These are phyloP conservation scores for Sceloporus undulatus DNA, from an alignment of 2,113 vertebrate species.

Conservation along the genomic window DNA sequence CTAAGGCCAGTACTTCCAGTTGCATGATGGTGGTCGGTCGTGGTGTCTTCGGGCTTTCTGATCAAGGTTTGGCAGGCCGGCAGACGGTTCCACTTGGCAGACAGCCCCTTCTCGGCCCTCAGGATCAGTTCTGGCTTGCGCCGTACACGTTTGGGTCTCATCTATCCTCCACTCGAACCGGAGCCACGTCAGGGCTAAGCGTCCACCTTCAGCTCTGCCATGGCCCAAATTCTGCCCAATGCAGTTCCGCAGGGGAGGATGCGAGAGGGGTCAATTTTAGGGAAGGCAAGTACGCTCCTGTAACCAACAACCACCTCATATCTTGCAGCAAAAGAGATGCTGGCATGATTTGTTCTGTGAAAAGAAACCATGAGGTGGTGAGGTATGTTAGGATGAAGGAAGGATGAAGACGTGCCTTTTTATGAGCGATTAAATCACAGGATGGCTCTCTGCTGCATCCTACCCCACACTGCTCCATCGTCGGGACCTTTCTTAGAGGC, in stretches of 20 bases:
- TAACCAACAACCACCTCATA: not conserved
- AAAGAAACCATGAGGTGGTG: not conserved
- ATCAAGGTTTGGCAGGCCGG: not conserved
- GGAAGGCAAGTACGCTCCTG: not conserved
- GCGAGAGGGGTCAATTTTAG: not conserved
- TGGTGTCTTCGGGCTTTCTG: not conserved
- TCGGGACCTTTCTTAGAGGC: too few relatives aligned
- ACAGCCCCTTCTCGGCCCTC: conserved; percentile 83
- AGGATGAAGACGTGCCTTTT: rapidly evolving
- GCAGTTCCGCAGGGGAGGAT: conserved; percentile 84
- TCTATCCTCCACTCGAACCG: conserved; percentile 82
- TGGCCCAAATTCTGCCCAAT: conserved; percentile 94
- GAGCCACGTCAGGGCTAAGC: conserved; percentile 83
- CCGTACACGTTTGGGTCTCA: conserved; percentile 64
- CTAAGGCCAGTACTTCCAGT: not conserved
- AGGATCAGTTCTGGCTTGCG: conserved; percentile 87
- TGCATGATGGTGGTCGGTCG: too few relatives aligned
- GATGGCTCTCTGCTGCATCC: too few relatives aligned
- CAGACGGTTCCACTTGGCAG: conserved; percentile 83
- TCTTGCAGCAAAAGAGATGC: not conserved
- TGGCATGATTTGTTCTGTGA: not conserved
- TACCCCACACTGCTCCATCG: too few relatives aligned
- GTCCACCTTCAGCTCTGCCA: conserved; percentile 89
- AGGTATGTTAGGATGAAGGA: too few relatives aligned
- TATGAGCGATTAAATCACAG: not conserved